Evolutionary conservation across 2,797 vertebrate species (phyloP).

Genomic region (Phyllotis vaccarum): DNA sequence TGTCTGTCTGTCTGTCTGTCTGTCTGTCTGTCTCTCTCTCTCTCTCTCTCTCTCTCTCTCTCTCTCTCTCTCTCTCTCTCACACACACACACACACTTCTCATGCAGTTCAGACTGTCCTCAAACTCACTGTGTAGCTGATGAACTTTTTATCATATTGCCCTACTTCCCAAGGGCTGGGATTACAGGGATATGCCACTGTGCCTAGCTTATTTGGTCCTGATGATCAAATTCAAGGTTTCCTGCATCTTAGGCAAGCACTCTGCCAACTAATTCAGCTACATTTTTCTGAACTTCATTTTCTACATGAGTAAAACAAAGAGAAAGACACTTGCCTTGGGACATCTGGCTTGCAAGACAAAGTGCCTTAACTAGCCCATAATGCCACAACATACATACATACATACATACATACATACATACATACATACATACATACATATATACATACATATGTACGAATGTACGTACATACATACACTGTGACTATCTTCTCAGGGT

Average conservation of each 20-base stretch:
- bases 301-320: conserved; percentile 40
- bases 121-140: background rate
- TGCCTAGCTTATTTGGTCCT: background rate
- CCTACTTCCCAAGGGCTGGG: background rate
- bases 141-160: background rate
- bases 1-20: background rate
- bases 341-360: background rate
- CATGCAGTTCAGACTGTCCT: background rate
- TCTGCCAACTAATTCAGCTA: background rate
- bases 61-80: background rate
- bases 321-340: background rate
- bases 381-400: background rate
- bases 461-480: background rate
- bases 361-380: background rate
- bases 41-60: background rate
- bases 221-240: background rate
- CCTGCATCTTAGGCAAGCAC: background rate
- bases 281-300: conserved; percentile 52
- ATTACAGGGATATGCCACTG: background rate
- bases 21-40: background rate
- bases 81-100: background rate
- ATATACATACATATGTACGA: background rate
- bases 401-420: background rate
- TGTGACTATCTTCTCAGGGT: background rate
- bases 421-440: background rate